Percentiles rank a stretch among this genome's conserved stretches.
Evolutionary conservation across 2,888 invertebrate species (phyloP).

Genomic region (Megaustenia siamemsis): DNA sequence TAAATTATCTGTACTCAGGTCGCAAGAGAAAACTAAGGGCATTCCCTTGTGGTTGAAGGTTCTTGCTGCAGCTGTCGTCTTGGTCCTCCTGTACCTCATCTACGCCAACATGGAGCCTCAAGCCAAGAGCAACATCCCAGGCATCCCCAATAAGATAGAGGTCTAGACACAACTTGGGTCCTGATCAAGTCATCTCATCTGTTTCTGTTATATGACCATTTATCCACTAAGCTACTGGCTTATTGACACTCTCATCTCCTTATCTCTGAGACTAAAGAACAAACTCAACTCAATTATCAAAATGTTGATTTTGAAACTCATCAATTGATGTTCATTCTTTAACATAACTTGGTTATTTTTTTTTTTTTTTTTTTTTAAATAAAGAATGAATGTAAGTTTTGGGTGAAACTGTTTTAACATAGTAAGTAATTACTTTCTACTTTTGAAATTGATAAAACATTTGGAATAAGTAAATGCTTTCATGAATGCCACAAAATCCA

Average conservation of each 20-base stretch:
- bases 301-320: neutral
- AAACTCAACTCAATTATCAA: no score
- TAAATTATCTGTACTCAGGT: neutral
- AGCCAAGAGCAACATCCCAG: slow-evolving; percentile 65
- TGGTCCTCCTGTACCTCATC: slow-evolving; percentile 68
- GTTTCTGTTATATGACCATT: neutral
- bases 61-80: slow-evolving; percentile 59
- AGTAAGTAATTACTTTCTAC: no score
- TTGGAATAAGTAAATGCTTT: no score
- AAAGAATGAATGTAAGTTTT: no score
- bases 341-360: neutral
- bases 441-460: no score
- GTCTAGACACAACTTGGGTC: neutral
- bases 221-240: neutral
- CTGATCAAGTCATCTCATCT: neutral
- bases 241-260: neutral
- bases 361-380: neutral
- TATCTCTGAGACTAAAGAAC: no score
- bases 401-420: no score
- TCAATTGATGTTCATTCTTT: neutral
- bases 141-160: slow-evolving; percentile 49
- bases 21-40: slow-evolving; percentile 51
- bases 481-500: no score
- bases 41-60: slow-evolving; percentile 67
- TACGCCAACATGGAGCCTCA: slow-evolving; percentile 70